Evolutionary conservation across 2,888 invertebrate species (phyloP).

Genomic region (Mesopsocus fuscifrons): DNA sequence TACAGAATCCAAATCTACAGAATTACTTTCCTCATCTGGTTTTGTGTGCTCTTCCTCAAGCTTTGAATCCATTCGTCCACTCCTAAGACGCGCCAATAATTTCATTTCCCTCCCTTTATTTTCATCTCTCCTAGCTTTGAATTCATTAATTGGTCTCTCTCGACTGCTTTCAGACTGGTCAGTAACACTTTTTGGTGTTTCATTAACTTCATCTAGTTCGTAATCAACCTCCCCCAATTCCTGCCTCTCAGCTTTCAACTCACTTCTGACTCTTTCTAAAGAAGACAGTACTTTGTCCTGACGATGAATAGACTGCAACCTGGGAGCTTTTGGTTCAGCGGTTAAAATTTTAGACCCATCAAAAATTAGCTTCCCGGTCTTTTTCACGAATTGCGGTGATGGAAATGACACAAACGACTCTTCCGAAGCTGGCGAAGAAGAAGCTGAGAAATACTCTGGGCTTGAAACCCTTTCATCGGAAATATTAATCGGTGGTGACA

Average conservation of each 20-base stretch:
- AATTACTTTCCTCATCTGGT: no score
- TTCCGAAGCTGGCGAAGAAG: background rate
- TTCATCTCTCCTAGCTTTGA: no score
- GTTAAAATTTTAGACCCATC: background rate
- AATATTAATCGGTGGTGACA: no score
- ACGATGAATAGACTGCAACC: background rate
- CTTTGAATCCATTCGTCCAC: background rate
- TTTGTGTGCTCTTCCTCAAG: background rate
- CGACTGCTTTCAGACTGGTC: background rate
- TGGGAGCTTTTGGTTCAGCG: background rate
- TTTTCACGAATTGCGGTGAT: background rate
- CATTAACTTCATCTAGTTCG: background rate
- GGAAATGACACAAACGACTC: background rate
- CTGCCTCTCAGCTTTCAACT: background rate
- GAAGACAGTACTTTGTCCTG: no score
- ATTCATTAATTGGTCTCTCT: background rate
- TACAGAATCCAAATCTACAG: background rate
- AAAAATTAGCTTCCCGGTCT: background rate
- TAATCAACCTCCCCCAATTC: background rate
- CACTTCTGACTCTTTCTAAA: no score
- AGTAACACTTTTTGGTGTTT: background rate
- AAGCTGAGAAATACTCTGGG: background rate
- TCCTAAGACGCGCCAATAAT: no score
- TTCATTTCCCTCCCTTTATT: no score
- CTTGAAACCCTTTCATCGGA: no score